These are phyloP conservation scores for Luscinia megarhynchos DNA, from an alignment of 2,797 vertebrate genomes.

Conservation along the genomic window DNA sequence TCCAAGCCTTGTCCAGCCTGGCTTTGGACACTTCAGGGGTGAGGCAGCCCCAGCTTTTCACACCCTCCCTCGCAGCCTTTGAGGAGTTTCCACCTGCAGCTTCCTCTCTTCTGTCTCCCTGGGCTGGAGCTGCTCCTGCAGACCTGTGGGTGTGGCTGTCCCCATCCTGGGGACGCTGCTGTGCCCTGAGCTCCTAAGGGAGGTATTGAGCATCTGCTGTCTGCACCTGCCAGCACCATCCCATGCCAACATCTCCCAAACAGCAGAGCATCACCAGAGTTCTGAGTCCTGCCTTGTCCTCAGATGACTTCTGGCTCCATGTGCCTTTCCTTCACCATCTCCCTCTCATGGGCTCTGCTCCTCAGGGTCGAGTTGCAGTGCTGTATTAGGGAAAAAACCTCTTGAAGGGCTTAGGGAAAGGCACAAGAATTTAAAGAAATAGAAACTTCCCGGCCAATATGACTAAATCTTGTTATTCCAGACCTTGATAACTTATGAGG, in stretches of 20 bases:
- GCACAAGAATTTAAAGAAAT: neutral
- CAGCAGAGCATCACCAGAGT: neutral
- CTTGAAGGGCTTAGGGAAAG: neutral
- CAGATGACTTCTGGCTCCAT: neutral
- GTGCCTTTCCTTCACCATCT: neutral
- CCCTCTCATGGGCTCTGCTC: neutral
- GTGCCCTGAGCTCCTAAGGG: neutral
- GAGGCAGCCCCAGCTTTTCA: neutral
- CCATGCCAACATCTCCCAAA: neutral
- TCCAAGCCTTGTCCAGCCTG: neutral
- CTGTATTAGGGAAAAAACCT: neutral
- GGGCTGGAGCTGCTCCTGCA: neutral
- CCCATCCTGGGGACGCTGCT: accelerated
- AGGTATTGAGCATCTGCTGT: neutral
- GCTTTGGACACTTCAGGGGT: neutral
- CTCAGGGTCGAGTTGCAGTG: neutral
- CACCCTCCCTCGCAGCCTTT: accelerated
- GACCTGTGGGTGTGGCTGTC: neutral
- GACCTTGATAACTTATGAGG: neutral
- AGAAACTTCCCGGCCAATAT: neutral
- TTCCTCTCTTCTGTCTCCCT: neutral
- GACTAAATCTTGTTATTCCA: neutral
- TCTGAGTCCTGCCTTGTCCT: neutral
- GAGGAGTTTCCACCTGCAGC: neutral
- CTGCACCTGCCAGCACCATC: neutral